A percentile compares a stretch with the other conserved stretches of the same genome.
Evolutionary conservation across 2,797 vertebrate genomes (phyloP).

Genomic region (Microcaecilia unicolor): DNA sequence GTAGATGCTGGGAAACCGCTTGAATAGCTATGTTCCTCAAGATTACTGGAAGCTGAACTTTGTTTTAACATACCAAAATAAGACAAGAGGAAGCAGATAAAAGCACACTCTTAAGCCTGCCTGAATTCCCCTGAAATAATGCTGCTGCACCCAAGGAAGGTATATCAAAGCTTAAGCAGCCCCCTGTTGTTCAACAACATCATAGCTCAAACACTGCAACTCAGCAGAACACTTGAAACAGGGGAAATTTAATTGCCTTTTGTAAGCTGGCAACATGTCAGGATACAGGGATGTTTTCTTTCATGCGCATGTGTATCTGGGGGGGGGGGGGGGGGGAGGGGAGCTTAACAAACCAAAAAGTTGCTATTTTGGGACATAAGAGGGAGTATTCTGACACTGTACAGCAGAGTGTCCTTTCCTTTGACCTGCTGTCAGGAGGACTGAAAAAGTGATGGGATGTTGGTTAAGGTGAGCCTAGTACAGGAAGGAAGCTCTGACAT

Average conservation of each 20-base stretch:
- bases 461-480: conserved; percentile 9
- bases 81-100: conserved; percentile 47
- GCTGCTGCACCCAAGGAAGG: conserved; percentile 33
- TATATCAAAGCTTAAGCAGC: conserved; percentile 37
- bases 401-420: conserved; percentile 19
- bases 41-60: neutral
- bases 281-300: conserved; percentile 57
- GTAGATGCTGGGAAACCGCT: neutral
- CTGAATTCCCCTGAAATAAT: conserved; percentile 24
- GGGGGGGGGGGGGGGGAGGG: no score
- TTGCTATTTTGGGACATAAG: conserved; percentile 50
- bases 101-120: conserved; percentile 17
- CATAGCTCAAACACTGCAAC: conserved; percentile 25
- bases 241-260: conserved; percentile 54
- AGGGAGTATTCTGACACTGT: conserved; percentile 15
- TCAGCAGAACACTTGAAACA: conserved; percentile 39
- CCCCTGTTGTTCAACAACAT: conserved; percentile 42
- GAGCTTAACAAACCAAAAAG: conserved; percentile 16
- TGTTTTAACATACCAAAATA: neutral
- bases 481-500: conserved; percentile 29
- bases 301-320: no score
- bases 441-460: conserved; percentile 22
- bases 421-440: conserved; percentile 18
- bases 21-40: neutral
- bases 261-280: conserved; percentile 44